These are phyloP conservation scores for Amphimallon solstitiale DNA, from an alignment of 2,888 invertebrate genomes.

Conservation along the genomic window DNA sequence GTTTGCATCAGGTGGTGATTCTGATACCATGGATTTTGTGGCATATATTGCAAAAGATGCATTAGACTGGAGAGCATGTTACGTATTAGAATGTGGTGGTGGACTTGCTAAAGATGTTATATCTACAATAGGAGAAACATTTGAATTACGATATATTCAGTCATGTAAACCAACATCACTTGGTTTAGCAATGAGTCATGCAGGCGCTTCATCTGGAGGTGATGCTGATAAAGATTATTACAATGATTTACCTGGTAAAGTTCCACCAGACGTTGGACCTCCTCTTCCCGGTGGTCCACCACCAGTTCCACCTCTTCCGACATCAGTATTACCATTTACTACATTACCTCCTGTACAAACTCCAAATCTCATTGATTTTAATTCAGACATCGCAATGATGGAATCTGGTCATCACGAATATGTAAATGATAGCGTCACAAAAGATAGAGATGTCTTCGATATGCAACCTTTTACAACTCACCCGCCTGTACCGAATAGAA, in stretches of 20 bases:
- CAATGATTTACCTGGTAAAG: conserved; percentile 95
- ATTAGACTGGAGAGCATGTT: conserved; percentile 90
- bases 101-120: conserved; percentile 96
- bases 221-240: conserved; percentile 90
- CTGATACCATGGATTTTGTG: conserved; percentile 94
- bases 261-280: conserved; percentile 84
- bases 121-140: conserved; percentile 97
- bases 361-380: conserved; percentile 76
- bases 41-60: conserved; percentile 97
- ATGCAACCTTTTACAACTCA: conserved; percentile 81
- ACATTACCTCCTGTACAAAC: conserved; percentile 56
- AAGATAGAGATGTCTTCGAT: conserved; percentile 88
- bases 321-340: conserved; percentile 61
- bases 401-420: conserved; percentile 72
- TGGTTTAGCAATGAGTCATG: conserved; percentile 44
- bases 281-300: conserved; percentile 71
- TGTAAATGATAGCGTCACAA: conserved; percentile 78
- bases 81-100: conserved; percentile 94
- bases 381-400: conserved; percentile 63
- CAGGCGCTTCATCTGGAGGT: conserved; percentile 54
- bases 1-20: conserved; percentile 96
- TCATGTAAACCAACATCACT: conserved; percentile 64
- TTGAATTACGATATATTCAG: conserved; percentile 92
- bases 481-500: conserved; percentile 57
- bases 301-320: conserved; percentile 71